Evolutionary conservation across 2,888 invertebrate species (phyloP).

Genomic region (Apoderus coryli): DNA sequence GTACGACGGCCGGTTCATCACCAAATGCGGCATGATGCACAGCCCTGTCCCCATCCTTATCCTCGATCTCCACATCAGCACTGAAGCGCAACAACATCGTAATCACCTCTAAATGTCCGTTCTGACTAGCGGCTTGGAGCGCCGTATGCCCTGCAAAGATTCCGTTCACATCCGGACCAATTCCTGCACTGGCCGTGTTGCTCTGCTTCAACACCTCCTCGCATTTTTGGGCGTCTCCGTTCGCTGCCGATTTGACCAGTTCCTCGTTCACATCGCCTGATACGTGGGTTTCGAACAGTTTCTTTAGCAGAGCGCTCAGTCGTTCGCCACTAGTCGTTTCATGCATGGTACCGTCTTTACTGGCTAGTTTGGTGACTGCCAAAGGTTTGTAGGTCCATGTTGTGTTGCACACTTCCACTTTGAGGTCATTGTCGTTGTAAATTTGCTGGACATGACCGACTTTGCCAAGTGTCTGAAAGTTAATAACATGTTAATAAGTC

Average conservation of each 20-base stretch:
- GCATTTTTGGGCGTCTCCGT: conserved; percentile 77
- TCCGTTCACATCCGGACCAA: conserved; percentile 68
- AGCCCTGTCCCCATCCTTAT: conserved; percentile 91
- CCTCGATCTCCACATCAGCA: conserved; percentile 89
- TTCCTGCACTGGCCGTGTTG: conserved; percentile 34
- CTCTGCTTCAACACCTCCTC: conserved; percentile 55
- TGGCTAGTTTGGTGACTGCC: conserved; percentile 88
- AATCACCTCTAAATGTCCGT: conserved; percentile 92
- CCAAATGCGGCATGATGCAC: conserved; percentile 97
- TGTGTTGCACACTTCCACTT: conserved; percentile 94
- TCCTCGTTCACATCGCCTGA: conserved; percentile 93
- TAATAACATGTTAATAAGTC: too few species aligned
- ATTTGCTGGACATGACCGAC: conserved; percentile 94
- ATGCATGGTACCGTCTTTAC: conserved; percentile 66
- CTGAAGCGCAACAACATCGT: conserved; percentile 61
- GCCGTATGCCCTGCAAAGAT: conserved; percentile 90
- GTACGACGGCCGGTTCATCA: conserved; percentile 85
- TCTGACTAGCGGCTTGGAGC: conserved; percentile 90
- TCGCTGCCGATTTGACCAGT: conserved; percentile 90
- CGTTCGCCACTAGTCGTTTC: conserved; percentile 69
- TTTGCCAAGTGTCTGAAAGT: conserved; percentile 80
- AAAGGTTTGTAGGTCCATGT: conserved; percentile 97
- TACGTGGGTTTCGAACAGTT: conserved; percentile 89
- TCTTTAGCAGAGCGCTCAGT: conserved; percentile 85
- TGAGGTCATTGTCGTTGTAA: conserved; percentile 94